Evolutionary conservation across 2,888 invertebrate species (phyloP).

Genomic region (Oligia fasciuncula): DNA sequence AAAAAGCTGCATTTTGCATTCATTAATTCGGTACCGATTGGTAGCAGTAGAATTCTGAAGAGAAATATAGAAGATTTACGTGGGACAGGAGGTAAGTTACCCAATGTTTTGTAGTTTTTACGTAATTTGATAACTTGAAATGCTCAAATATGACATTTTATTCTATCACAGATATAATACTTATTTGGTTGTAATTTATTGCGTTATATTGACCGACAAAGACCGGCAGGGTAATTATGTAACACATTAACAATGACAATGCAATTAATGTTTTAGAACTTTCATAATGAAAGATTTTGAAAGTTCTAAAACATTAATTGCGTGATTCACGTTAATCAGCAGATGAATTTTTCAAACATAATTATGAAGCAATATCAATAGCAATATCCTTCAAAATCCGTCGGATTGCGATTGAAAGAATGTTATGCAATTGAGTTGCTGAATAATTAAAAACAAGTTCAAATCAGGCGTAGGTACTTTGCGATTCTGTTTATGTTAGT

Average conservation of each 20-base stretch:
- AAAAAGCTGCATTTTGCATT: slow-evolving; percentile 4
- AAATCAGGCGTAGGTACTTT: slow-evolving; percentile 12
- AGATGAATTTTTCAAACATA: no score
- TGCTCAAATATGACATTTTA: slow-evolving; percentile 1
- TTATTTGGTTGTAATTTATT: not conserved
- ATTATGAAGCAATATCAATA: no score
- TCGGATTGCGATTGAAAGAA: not conserved
- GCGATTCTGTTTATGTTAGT: not conserved
- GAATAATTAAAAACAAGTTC: not conserved
- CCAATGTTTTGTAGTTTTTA: not conserved
- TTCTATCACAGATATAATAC: not conserved
- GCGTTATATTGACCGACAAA: not conserved
- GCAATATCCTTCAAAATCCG: not conserved
- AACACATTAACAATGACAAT: no score
- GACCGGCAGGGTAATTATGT: not conserved
- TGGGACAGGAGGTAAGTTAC: not conserved
- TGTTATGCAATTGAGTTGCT: not conserved
- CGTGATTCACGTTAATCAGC: no score
- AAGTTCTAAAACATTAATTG: no score
- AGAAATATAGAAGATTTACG: not conserved
- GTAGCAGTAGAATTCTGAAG: not conserved
- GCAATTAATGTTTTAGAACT: no score
- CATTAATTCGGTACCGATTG: not conserved
- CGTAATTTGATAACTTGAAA: not conserved
- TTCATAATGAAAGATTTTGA: no score